Percentiles rank a stretch among this genome's conserved stretches.
Conservation (phyloP, 2,113 vertebrate genomes). For the Canis aureus region DNA sequence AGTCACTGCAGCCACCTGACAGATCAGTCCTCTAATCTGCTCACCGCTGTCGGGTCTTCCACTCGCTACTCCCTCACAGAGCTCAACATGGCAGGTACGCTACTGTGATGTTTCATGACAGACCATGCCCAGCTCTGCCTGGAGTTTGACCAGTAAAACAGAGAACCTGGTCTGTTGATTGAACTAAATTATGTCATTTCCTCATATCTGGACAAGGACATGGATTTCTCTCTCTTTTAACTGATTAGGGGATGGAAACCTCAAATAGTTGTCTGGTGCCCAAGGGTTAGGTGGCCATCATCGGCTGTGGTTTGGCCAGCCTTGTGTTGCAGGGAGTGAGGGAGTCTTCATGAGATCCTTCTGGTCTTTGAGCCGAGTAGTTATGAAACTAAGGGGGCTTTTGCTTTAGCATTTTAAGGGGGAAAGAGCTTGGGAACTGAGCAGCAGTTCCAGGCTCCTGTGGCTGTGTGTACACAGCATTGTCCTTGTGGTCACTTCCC, state of each 20-base stretch:
- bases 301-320: not conserved
- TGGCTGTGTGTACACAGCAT: not conserved
- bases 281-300: not conserved
- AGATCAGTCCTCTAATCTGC: constrained; percentile 97
- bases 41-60: constrained; percentile 97
- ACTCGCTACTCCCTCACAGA: constrained; percentile 97
- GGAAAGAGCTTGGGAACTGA: not conserved
- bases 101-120: fast-evolving
- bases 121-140: not conserved
- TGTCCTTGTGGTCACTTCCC: not conserved
- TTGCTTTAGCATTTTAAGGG: not conserved
- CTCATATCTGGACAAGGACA: not conserved
- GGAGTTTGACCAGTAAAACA: not conserved
- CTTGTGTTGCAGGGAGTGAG: not conserved
- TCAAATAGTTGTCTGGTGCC: not conserved
- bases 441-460: not conserved
- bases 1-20: constrained; percentile 97
- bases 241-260: not conserved
- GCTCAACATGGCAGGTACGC: constrained; percentile 96
- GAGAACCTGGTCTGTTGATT: not conserved
- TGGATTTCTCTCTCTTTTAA: not conserved
- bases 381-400: not conserved
- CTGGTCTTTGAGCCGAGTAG: not conserved
- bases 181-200: not conserved
- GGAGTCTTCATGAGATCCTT: not conserved